Percentiles rank a stretch among this genome's conserved stretches.
phyloP scores from a whole-genome alignment of 1,140 invertebrate genomes.

The Drosophila ananassae region DNA sequence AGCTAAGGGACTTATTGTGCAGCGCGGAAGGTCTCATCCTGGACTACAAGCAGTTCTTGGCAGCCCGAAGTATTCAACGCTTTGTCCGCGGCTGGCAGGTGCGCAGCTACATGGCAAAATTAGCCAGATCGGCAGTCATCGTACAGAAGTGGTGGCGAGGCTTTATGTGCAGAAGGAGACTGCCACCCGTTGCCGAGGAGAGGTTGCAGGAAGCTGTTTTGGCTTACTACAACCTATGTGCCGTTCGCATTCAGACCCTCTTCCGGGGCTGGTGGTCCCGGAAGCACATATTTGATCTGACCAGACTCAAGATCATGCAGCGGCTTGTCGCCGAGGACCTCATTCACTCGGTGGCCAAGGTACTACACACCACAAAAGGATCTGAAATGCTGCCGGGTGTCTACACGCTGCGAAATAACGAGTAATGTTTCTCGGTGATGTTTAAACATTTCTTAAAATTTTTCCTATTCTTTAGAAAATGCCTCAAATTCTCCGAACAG shows the following conservation, averaged over 20 bases:
- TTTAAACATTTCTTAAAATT: neutral
- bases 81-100: slow-evolving; percentile 40
- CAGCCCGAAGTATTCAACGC: slow-evolving; percentile 59
- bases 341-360: neutral
- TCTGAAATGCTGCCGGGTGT: slow-evolving; percentile 10
- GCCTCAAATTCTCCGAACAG: neutral
- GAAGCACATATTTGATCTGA: slow-evolving; percentile 32
- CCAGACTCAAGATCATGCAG: slow-evolving; percentile 8
- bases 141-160: slow-evolving; percentile 57
- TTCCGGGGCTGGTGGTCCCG: slow-evolving; percentile 65
- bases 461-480: neutral
- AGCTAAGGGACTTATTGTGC: neutral
- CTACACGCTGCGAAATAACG: neutral
- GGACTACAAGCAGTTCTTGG: slow-evolving; percentile 63
- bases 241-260: slow-evolving; percentile 42
- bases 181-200: slow-evolving; percentile 1
- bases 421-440: neutral
- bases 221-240: slow-evolving; percentile 1
- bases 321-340: neutral
- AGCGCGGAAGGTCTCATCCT: slow-evolving; percentile 25
- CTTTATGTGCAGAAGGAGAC: neutral
- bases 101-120: neutral
- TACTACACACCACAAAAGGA: slow-evolving; percentile 1
- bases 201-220: slow-evolving; percentile 2
- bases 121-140: neutral